Evolutionary conservation across 2,888 invertebrate species (phyloP).

Genomic region (Crepidodera aurea): DNA sequence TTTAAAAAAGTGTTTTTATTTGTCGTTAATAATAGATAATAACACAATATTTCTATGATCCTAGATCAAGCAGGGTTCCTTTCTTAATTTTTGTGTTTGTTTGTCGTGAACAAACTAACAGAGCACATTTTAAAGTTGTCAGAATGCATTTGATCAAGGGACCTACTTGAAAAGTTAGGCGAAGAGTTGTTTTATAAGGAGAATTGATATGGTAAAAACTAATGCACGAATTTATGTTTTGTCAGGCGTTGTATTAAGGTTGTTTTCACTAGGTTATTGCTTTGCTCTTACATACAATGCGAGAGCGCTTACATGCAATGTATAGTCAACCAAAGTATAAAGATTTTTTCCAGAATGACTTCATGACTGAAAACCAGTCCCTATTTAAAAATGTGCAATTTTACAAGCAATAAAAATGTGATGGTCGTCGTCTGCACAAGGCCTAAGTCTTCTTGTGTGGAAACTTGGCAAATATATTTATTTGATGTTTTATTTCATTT

Average conservation of each 20-base stretch:
- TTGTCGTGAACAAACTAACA: too few species aligned
- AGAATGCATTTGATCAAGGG: too few species aligned
- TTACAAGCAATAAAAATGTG: slow-evolving; percentile 55
- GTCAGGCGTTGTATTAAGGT: slow-evolving; percentile 12
- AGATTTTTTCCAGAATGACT: slow-evolving; percentile 47
- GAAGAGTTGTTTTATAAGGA: too few species aligned
- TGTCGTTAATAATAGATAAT: too few species aligned
- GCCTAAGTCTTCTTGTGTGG: slow-evolving; percentile 27
- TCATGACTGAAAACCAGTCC: slow-evolving; percentile 36
- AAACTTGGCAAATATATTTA: slow-evolving; percentile 41
- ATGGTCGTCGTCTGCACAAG: slow-evolving; percentile 42
- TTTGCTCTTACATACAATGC: slow-evolving; percentile 46
- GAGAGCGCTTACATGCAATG: slow-evolving; percentile 52
- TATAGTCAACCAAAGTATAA: slow-evolving; percentile 54
- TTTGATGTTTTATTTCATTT: slow-evolving; percentile 33
- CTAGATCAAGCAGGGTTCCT: too few species aligned
- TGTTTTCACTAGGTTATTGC: slow-evolving; percentile 36
- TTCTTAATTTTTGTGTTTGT: not conserved
- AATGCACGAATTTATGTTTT: not conserved
- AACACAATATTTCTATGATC: too few species aligned
- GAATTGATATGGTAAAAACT: too few species aligned
- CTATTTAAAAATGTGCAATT: slow-evolving; percentile 53
- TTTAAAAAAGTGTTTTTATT: too few species aligned
- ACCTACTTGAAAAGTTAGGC: too few species aligned
- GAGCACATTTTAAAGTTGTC: too few species aligned